Evolutionary conservation across 1,140 invertebrate genomes (phyloP).

Genomic region (Eulimnadia texana): DNA sequence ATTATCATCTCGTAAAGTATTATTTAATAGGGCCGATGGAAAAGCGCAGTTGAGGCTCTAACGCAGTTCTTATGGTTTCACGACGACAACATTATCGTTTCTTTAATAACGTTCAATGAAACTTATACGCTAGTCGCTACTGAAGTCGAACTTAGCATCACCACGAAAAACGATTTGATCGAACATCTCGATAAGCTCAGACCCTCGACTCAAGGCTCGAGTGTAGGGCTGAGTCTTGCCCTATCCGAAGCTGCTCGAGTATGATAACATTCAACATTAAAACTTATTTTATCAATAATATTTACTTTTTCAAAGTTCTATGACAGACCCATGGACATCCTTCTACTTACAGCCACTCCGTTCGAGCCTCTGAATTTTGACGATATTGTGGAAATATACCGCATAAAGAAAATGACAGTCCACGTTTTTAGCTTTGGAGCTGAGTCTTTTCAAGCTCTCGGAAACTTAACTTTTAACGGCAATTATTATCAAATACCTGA

Average conservation of each 20-base stretch:
- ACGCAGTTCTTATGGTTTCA: background rate
- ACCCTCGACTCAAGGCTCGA: too few relatives aligned
- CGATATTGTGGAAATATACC: background rate
- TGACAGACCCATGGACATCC: background rate
- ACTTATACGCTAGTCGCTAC: too few relatives aligned
- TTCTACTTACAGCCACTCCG: background rate
- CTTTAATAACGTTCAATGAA: too few relatives aligned
- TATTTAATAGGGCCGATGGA: background rate
- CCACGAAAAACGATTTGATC: too few relatives aligned
- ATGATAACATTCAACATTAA: too few relatives aligned
- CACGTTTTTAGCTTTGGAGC: background rate
- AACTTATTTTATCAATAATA: too few relatives aligned
- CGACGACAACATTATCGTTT: background rate
- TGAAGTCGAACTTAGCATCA: too few relatives aligned
- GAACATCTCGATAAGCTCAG: too few relatives aligned
- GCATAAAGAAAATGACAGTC: background rate
- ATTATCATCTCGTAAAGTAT: too few relatives aligned
- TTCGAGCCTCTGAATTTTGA: background rate
- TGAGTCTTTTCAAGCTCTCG: background rate
- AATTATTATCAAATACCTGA: background rate
- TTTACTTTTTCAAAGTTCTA: background rate
- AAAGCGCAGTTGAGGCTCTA: background rate
- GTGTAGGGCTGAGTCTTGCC: too few relatives aligned
- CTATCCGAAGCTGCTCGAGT: too few relatives aligned
- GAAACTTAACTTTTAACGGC: background rate